These are phyloP conservation scores for Apocrypta bakeri DNA, from an alignment of 1,140 invertebrate genomes.

Conservation along the genomic window DNA sequence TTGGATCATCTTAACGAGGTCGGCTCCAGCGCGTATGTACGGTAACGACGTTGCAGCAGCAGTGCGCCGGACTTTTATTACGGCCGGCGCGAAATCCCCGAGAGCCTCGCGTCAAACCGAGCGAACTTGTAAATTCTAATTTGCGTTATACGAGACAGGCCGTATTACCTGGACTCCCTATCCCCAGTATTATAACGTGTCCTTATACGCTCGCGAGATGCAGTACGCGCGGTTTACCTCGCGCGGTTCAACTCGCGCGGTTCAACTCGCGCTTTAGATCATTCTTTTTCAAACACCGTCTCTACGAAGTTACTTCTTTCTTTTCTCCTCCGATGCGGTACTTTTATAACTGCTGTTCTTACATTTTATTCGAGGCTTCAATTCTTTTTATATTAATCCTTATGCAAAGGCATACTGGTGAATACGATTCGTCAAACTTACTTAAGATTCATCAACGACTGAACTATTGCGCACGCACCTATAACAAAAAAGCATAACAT, in stretches of 20 bases:
- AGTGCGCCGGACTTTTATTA: constrained; percentile 49
- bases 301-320: no score
- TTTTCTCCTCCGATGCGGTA: no score
- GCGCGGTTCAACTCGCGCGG: not conserved
- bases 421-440: no score
- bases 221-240: not conserved
- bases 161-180: not conserved
- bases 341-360: no score
- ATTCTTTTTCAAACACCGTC: no score
- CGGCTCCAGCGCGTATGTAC: constrained; percentile 50
- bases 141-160: constrained; percentile 34
- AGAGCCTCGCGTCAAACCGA: constrained; percentile 14
- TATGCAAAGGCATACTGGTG: no score
- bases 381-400: no score
- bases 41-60: constrained; percentile 16
- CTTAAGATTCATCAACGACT: no score
- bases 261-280: not conserved
- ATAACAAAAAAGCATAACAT: no score
- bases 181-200: not conserved
- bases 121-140: constrained; percentile 37
- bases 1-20: constrained; percentile 62
- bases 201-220: not conserved
- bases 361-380: no score
- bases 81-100: constrained; percentile 9
- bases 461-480: no score